Evolutionary conservation across 2,797 vertebrate genomes (phyloP), one percentile per base, ranked within the genome.

Genomic region (Pitangus sulphuratus): DNA sequence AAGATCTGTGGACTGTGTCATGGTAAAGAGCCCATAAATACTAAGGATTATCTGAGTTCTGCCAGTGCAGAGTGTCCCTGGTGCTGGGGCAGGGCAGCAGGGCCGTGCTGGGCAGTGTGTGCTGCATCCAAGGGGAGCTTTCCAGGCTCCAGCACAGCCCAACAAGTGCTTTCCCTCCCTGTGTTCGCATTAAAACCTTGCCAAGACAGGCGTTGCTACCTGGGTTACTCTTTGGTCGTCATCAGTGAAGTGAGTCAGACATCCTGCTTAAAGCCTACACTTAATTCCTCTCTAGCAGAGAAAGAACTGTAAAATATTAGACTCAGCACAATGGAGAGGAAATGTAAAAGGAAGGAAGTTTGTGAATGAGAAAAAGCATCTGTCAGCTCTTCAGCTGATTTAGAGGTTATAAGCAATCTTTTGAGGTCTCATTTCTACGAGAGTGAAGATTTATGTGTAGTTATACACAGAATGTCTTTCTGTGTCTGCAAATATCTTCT

Each of bases 291-390:
- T 4, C 69, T 69, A 84, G 33, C 77, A 94, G 61, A 62, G 77
- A 65, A 74, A 33, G 64, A 85, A 21, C 51, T 64, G 2, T 70
- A 6, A 93, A 84, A 91, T 77, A 30, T 9, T 24, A 39, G 58
- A 18, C 56, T 95, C 91, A 91, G 93, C 86, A 77, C 54, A 82
- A 84, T 30, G n/a, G 44, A 65, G 74, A 86, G 93, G 95, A 96
- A 91, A 86, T 93, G 72, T 92, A 47, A 71, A 91, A 85, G 93
- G 89, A 93, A 94, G 92, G 85, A 95, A 92, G 85, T 72, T 76
- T 87, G 75, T 72, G 83, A 90, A 90, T 89, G 74, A 89, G 68
- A 93, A 90, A 84, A 91, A 62, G 76, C 66, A 35, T 90, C 70
- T 93, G 87, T 93, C 85, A 96, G 91, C 87, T 87, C 66, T 95